These are phyloP conservation scores for Eupithecia subfuscata DNA, from an alignment of 2,888 invertebrate species.

Conservation along the genomic window DNA sequence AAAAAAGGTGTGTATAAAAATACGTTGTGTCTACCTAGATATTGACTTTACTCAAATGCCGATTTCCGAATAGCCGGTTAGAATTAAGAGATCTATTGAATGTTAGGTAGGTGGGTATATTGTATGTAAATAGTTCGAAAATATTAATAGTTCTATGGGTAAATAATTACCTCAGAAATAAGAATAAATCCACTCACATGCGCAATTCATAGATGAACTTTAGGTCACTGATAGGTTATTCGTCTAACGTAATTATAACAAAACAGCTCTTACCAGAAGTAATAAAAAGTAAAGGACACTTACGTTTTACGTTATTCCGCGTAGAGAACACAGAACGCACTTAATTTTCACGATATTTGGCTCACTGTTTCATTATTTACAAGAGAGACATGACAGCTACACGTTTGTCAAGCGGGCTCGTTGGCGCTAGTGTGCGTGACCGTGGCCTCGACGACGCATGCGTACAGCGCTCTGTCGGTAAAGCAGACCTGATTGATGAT, in stretches of 20 bases:
- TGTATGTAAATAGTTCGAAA: background rate
- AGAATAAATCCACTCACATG: constrained; percentile 34
- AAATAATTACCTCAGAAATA: background rate
- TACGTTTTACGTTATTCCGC: constrained; percentile 55
- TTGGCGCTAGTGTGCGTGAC: constrained; percentile 65
- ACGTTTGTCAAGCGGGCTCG: constrained; percentile 66
- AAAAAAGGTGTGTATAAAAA: too few species aligned
- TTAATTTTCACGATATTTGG: constrained; percentile 53
- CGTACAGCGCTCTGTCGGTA: constrained; percentile 61
- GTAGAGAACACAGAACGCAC: constrained; percentile 58
- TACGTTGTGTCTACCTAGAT: background rate
- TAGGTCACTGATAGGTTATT: constrained; percentile 11
- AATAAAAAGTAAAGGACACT: constrained; percentile 53
- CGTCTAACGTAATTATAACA: background rate
- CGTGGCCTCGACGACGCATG: constrained; percentile 78
- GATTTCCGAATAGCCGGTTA: background rate
- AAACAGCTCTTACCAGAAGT: constrained; percentile 26
- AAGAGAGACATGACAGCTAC: constrained; percentile 55
- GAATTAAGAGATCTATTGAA: background rate
- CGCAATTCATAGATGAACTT: constrained; percentile 42
- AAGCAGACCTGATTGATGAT: constrained; percentile 52
- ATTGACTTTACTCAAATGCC: background rate
- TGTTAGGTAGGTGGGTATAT: background rate
- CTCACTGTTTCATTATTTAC: constrained; percentile 66
- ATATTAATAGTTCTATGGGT: background rate